Evolutionary conservation across 2,888 invertebrate genomes (phyloP).

Genomic region (Drosophila nigricruria): DNA sequence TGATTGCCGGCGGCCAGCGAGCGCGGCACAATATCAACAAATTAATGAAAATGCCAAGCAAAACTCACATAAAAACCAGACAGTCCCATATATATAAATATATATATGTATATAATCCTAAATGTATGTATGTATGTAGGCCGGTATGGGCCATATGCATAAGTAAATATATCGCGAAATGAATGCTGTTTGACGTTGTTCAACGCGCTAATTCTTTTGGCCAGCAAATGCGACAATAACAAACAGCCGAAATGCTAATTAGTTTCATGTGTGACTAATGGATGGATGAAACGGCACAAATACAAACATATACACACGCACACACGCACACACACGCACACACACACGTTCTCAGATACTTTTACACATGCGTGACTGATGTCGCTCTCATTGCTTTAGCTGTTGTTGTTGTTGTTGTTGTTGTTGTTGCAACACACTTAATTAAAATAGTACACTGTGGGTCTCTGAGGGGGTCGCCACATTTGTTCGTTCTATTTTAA

Average conservation of each 20-base stretch:
- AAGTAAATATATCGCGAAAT: slow-evolving; percentile 69
- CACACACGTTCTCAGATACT: slow-evolving; percentile 37
- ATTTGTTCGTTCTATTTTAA: slow-evolving; percentile 57
- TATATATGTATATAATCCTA: slow-evolving; percentile 10
- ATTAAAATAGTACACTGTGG: slow-evolving; percentile 77
- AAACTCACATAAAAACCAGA: slow-evolving; percentile 39
- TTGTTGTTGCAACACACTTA: slow-evolving; percentile 70
- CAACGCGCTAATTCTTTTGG: slow-evolving; percentile 78
- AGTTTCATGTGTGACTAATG: slow-evolving; percentile 82
- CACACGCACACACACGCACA: slow-evolving; percentile 20
- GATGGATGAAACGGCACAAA: slow-evolving; percentile 73
- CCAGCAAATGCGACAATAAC: slow-evolving; percentile 82
- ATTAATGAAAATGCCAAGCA: slow-evolving; percentile 76
- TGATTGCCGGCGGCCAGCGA: slow-evolving; percentile 72
- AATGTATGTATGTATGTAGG: slow-evolving; percentile 18
- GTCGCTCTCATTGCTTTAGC: slow-evolving; percentile 39
- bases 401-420: slow-evolving; percentile 31
- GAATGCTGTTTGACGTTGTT: slow-evolving; percentile 73
- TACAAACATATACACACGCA: slow-evolving; percentile 29
- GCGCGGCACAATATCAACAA: slow-evolving; percentile 69
- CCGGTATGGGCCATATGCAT: slow-evolving; percentile 38
- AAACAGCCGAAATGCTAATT: slow-evolving; percentile 81
- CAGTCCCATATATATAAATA: slow-evolving; percentile 24
- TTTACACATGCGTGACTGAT: slow-evolving; percentile 63
- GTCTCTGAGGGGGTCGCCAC: slow-evolving; percentile 70